phyloP scores from a whole-genome alignment of 2,113 vertebrate species.

The Amia ocellicauda region DNA sequence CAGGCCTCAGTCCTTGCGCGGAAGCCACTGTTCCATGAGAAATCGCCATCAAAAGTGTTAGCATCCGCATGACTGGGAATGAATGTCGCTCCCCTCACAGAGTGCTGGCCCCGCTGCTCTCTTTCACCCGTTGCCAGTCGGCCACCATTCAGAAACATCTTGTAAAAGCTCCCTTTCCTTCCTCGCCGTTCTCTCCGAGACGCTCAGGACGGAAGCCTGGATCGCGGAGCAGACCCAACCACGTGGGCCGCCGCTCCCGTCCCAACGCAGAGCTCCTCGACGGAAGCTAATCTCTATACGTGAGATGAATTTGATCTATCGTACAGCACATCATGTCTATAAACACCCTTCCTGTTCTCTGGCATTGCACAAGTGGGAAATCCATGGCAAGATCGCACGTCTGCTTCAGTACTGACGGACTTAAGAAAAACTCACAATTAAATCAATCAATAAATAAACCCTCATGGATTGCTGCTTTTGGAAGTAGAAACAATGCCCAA shows the following conservation, averaged over 20 bases:
- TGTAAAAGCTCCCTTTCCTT: conserved; percentile 34
- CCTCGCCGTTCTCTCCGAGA: background rate
- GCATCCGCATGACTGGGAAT: conserved; percentile 56
- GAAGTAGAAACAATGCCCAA: too few relatives aligned
- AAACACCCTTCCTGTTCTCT: background rate
- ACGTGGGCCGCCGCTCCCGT: too few relatives aligned
- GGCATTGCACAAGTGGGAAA: background rate
- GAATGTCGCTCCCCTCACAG: conserved; percentile 55
- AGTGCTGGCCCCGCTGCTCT: conserved; percentile 50
- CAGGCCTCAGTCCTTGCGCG: conserved; percentile 46
- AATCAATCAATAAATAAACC: too few relatives aligned
- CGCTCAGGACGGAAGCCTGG: too few relatives aligned
- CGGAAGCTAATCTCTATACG: too few relatives aligned
- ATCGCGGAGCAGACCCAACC: too few relatives aligned
- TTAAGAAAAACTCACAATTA: too few relatives aligned
- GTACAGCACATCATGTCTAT: background rate
- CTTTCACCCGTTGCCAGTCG: conserved; percentile 58
- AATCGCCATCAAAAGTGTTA: conserved; percentile 56
- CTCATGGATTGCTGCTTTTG: too few relatives aligned
- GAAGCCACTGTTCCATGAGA: conserved; percentile 61
- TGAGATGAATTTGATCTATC: too few relatives aligned
- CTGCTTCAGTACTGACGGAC: too few relatives aligned
- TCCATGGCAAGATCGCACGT: too few relatives aligned
- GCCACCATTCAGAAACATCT: conserved; percentile 55
- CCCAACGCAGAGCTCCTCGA: too few relatives aligned